phyloP scores from a whole-genome alignment of 2,113 vertebrate genomes.

The Amblyopsis rosae region DNA sequence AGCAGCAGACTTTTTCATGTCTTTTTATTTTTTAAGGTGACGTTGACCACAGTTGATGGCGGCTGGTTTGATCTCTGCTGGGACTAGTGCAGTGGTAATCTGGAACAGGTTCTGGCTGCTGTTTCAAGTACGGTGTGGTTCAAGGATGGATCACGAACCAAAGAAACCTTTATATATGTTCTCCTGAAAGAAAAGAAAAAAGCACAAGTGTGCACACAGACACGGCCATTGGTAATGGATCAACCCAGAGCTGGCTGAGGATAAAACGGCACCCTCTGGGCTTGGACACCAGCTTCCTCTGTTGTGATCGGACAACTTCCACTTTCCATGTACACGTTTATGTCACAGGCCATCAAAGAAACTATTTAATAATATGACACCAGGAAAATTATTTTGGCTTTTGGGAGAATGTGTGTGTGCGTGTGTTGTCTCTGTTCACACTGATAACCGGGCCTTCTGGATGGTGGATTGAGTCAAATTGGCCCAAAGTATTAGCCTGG shows the following conservation, averaged over 20 bases:
- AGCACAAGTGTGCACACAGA: constrained; percentile 24
- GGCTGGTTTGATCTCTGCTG: constrained; percentile 26
- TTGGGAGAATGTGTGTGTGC: no score
- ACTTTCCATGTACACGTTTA: constrained; percentile 13
- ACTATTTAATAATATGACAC: no score
- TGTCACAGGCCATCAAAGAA: no score
- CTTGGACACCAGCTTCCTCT: constrained; percentile 17
- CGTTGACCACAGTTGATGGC: constrained; percentile 29
- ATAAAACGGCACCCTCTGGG: constrained; percentile 43
- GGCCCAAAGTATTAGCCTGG: no score
- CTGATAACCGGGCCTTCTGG: no score
- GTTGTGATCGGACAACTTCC: constrained; percentile 32
- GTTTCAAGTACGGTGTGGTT: constrained; percentile 59
- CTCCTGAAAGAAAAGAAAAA: constrained; percentile 66
- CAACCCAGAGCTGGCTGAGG: constrained; percentile 22
- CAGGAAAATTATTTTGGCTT: no score
- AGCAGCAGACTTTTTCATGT: constrained; percentile 32
- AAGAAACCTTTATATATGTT: constrained; percentile 59
- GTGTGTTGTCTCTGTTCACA: no score
- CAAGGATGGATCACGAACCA: constrained; percentile 58
- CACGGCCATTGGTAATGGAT: constrained; percentile 56
- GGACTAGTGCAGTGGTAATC: constrained; percentile 43
- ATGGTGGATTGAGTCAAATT: no score
- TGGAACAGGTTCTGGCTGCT: constrained; percentile 63
- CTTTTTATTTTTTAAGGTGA: constrained; percentile 1